A percentile compares a stretch with the other conserved stretches of the same genome.
These are phyloP conservation scores for Clinocottus analis DNA, from an alignment of 2,113 vertebrate species.

Conservation along the genomic window DNA sequence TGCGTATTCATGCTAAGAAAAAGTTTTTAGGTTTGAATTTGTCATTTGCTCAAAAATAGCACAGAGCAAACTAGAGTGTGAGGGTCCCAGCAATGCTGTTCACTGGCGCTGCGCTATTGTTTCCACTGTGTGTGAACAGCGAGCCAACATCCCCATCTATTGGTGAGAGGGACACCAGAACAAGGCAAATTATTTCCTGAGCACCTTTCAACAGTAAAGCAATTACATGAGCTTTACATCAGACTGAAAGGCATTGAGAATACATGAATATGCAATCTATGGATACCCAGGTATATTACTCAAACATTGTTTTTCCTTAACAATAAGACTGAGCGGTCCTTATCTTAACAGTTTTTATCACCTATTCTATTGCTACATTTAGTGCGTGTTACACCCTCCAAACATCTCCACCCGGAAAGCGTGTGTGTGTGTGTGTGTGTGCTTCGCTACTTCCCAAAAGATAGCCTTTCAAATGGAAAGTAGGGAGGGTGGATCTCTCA, in stretches of 20 bases:
- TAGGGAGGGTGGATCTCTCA: constrained; percentile 32
- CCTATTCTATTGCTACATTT: constrained; percentile 16
- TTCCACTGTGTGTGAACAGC: background rate
- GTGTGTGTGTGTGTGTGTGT: constrained; percentile 67
- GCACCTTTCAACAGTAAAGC: background rate
- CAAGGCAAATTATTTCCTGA: background rate
- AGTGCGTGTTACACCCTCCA: constrained; percentile 63
- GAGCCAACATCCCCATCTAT: constrained; percentile 48
- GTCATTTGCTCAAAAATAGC: constrained; percentile 24
- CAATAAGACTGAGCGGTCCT: background rate
- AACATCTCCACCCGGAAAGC: constrained; percentile 82
- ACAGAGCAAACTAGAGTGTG: background rate
- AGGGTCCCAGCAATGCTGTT: background rate
- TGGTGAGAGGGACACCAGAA: constrained; percentile 24
- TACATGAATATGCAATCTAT: background rate
- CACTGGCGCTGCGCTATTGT: background rate
- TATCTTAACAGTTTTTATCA: constrained; percentile 41
- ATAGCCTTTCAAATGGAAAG: constrained; percentile 61
- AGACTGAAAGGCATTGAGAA: background rate
- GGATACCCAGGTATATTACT: background rate
- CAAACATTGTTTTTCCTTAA: background rate
- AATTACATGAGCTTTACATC: background rate
- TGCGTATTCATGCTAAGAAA: no score
- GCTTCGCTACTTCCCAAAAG: constrained; percentile 66
- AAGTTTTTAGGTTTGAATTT: background rate